Evolutionary conservation across 2,797 vertebrate species (phyloP), one percentile per base, ranked within the genome.

Genomic region (Caiman crocodilus): DNA sequence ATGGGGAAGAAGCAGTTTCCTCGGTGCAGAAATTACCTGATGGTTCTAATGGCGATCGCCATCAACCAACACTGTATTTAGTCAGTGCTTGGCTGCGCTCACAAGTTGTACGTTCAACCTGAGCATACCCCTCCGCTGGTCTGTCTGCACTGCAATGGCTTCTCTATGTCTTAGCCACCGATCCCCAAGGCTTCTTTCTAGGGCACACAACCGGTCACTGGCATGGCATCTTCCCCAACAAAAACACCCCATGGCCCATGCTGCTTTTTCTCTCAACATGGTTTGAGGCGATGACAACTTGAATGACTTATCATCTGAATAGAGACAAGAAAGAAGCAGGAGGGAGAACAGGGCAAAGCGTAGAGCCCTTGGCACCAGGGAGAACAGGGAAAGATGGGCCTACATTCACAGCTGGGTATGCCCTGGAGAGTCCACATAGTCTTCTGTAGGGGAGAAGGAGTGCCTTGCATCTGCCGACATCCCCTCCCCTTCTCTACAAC

Each of bases 11-110:
- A 42, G 69, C 15, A 30, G 32, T 35, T 25, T 89, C 73, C 90
- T 84, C 14, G 13, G 73, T 90, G 89, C 88, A 58, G 86, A 64
- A 89, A 87, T 69, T 56, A n/a, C 88, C 26, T 84, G 86, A 82
- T 82, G 79, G 75, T 30, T 42, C 58, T 4, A 71, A 79, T 1
- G 57, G 63, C 69, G 42, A 77, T 0, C 82, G 83, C 93, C 82
- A 79, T 89, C 21, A 14, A 82, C 64, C 79, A 91, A n/a, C 79
- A 50, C 1, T 20, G 30, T 50, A 64, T 9, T 2, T 76, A 35
- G 78, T 73, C 88, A 85, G 84, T 67, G 88, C 65, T 57, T 79
- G 93, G 58, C 56, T 25, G 78, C 80, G 85, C 79, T 55, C n/a
- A 71, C 21, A 50, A 84, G 83, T 15, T 85, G 75, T 67, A 23